phyloP scores from a whole-genome alignment of 2,888 invertebrate genomes.

The Xylota sylvarum region DNA sequence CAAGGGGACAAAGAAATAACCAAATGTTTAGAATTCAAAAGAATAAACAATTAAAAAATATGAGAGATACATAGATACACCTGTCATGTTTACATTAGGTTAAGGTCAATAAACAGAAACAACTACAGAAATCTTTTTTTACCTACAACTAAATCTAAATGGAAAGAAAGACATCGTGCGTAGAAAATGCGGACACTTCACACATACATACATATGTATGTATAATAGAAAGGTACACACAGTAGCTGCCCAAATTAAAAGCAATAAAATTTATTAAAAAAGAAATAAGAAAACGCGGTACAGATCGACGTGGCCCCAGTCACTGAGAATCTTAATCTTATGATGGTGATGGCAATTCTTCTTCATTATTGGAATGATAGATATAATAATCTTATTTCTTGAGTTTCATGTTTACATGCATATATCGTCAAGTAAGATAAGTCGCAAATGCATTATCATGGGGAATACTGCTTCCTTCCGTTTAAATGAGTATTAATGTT shows the following conservation, averaged over 20 bases:
- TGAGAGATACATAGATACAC: slow-evolving; percentile 15
- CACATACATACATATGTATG: background rate
- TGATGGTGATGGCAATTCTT: background rate
- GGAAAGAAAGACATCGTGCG: background rate
- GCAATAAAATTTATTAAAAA: slow-evolving; percentile 12
- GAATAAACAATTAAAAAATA: background rate
- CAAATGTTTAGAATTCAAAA: slow-evolving; percentile 5
- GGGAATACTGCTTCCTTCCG: slow-evolving; percentile 17
- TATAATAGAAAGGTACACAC: background rate
- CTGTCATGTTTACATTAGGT: slow-evolving; percentile 21
- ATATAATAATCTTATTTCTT: slow-evolving; percentile 20
- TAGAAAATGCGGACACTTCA: background rate
- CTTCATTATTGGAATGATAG: slow-evolving; percentile 4
- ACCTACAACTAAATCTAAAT: background rate
- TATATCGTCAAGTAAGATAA: too few species aligned
- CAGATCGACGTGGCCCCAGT: too few species aligned
- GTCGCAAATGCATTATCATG: background rate
- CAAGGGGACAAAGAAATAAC: slow-evolving; percentile 20
- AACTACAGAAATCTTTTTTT: background rate
- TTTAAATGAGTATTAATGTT: background rate
- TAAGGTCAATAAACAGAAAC: slow-evolving; percentile 26
- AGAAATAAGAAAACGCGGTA: background rate
- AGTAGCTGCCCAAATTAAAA: background rate
- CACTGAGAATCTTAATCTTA: too few species aligned
- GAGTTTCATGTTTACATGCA: background rate